A percentile compares a stretch with the other conserved stretches of the same genome.
These are phyloP conservation scores for Collichthys lucidus DNA, from an alignment of 2,113 vertebrate genomes.

Conservation along the genomic window DNA sequence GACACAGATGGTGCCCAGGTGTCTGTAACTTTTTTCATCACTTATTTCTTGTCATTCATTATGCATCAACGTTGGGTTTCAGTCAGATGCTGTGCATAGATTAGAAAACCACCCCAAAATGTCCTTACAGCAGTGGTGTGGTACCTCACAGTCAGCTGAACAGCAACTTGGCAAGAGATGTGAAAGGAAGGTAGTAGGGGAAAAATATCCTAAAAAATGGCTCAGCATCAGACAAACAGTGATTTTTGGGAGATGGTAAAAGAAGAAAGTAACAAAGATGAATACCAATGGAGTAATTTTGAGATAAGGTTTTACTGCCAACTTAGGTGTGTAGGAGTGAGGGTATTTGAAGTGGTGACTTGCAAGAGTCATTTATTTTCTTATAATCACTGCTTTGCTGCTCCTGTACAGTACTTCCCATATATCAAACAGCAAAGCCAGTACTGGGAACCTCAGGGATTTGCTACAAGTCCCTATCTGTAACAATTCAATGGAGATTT, in stretches of 20 bases:
- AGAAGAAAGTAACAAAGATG: conserved; percentile 39
- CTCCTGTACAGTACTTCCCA: neutral
- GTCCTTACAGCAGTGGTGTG: conserved; percentile 43
- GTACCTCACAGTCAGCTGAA: conserved; percentile 57
- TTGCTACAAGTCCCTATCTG: too few species aligned
- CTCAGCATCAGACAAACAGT: conserved; percentile 62
- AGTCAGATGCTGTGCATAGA: conserved; percentile 73
- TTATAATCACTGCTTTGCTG: neutral
- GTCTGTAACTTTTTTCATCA: conserved; percentile 67
- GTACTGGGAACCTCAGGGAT: neutral
- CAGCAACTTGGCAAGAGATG: conserved; percentile 74
- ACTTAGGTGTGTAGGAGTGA: neutral
- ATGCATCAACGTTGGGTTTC: conserved; percentile 69
- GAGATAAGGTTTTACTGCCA: conserved; percentile 8
- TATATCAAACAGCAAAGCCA: neutral
- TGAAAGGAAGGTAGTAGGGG: conserved; percentile 54
- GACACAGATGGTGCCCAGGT: conserved; percentile 74
- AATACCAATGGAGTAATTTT: conserved; percentile 20
- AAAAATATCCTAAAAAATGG: conserved; percentile 37
- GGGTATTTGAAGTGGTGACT: conserved; percentile 11
- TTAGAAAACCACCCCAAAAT: conserved; percentile 60
- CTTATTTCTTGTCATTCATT: conserved; percentile 79
- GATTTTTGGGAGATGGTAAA: conserved; percentile 43
- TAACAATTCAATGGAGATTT: neutral
- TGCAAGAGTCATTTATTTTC: conserved; percentile 8